Evolutionary conservation across 2,797 vertebrate species (phyloP).

Genomic region (Schizopygopsis malacanthus): DNA sequence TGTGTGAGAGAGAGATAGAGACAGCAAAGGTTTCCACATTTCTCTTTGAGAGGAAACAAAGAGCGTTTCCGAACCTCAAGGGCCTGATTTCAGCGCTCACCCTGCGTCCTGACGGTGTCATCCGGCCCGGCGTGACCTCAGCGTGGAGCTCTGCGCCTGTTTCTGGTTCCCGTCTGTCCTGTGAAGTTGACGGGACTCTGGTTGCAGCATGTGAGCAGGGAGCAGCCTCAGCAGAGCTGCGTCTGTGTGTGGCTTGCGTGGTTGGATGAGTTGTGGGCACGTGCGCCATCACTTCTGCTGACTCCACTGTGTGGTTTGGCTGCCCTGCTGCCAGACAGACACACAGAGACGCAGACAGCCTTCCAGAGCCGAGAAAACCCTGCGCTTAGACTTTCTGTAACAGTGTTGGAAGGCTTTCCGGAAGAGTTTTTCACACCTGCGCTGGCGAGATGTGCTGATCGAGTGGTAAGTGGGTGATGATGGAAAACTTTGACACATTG

Average conservation of each 20-base stretch:
- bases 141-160: not conserved
- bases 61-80: slow-evolving; percentile 25
- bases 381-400: not conserved
- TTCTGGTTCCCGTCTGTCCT: not conserved
- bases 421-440: not conserved
- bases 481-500: not conserved
- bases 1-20: slow-evolving; percentile 4
- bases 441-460: not conserved
- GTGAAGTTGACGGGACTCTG: not conserved
- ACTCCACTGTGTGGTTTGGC: slow-evolving; percentile 6
- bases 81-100: not conserved
- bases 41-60: slow-evolving; percentile 30
- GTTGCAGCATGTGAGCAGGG: not conserved
- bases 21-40: slow-evolving; percentile 24
- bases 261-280: slow-evolving; percentile 5
- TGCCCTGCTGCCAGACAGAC: slow-evolving; percentile 14
- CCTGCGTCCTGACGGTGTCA: not conserved
- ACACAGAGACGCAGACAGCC: not conserved
- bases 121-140: not conserved
- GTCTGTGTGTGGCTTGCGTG: not conserved
- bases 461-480: slow-evolving; percentile 1
- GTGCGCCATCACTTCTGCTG: slow-evolving; percentile 9
- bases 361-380: not conserved
- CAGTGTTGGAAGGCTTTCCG: not conserved
- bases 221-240: not conserved